A percentile compares a stretch with the other conserved stretches of the same genome.
Conservation (phyloP, 2,888 invertebrate genomes). For the Ochlodes sylvanus region DNA sequence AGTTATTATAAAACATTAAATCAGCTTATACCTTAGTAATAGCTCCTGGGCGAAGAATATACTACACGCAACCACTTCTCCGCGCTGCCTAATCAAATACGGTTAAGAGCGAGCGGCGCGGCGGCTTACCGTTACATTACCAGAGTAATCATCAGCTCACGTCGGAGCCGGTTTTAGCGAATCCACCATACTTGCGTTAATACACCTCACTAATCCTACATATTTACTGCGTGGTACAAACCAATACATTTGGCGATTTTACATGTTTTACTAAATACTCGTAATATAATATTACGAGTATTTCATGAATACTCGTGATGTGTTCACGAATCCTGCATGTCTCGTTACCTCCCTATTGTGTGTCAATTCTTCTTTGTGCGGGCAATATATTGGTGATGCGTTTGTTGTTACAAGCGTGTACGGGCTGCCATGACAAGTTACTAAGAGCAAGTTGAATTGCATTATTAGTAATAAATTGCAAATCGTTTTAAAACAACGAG, state of each 20-base stretch:
- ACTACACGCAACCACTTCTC: neutral
- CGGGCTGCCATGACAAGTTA: too few relatives aligned
- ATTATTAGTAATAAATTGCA: too few relatives aligned
- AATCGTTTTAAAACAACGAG: too few relatives aligned
- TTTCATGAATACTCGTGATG: too few relatives aligned
- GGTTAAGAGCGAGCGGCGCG: neutral
- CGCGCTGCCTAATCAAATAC: conserved; percentile 15
- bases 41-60: neutral
- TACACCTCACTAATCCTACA: conserved; percentile 16
- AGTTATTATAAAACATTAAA: too few relatives aligned
- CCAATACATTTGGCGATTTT: neutral
- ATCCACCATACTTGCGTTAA: conserved; percentile 30
- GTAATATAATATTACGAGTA: too few relatives aligned
- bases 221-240: conserved; percentile 3
- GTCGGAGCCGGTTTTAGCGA: neutral
- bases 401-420: too few relatives aligned
- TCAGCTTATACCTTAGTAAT: neutral
- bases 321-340: too few relatives aligned
- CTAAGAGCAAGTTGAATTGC: too few relatives aligned
- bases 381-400: too few relatives aligned
- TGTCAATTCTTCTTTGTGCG: too few relatives aligned
- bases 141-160: conserved; percentile 6
- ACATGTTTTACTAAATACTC: neutral
- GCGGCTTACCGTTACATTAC: conserved; percentile 7
- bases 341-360: too few relatives aligned